Conservation (phyloP, 2,113 vertebrate species). For the Murina feae region DNA sequence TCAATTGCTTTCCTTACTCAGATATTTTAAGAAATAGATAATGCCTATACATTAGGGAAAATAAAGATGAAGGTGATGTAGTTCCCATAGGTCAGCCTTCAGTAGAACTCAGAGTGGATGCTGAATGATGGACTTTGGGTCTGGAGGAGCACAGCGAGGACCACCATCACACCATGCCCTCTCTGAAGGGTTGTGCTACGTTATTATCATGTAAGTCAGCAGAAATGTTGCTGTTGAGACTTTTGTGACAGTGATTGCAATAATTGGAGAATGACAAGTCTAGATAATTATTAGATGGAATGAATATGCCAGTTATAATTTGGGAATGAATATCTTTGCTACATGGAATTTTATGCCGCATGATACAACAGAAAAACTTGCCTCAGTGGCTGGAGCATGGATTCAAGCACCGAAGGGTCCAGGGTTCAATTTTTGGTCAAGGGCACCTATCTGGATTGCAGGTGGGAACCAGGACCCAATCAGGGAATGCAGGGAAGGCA, state of each 20-base stretch:
- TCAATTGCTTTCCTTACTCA: not conserved
- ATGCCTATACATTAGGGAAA: not conserved
- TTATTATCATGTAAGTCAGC: not conserved
- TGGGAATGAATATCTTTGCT: not conserved
- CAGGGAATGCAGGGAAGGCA: too few relatives aligned
- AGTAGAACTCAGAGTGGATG: not conserved
- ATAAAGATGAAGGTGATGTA: not conserved
- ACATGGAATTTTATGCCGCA: not conserved
- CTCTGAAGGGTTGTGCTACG: not conserved
- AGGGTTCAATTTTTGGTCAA: too few relatives aligned
- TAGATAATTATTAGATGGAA: not conserved
- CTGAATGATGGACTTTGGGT: not conserved
- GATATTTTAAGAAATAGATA: not conserved
- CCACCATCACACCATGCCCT: accelerated
- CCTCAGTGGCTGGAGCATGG: too few relatives aligned
- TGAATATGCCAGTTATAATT: not conserved
- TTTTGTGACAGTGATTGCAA: not conserved
- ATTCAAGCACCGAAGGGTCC: too few relatives aligned
- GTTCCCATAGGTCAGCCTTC: not conserved
- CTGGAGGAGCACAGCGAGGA: too few relatives aligned
- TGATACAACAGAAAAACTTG: not conserved
- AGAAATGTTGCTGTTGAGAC: not conserved
- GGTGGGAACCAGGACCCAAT: too few relatives aligned
- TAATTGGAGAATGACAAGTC: not conserved
- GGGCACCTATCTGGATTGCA: too few relatives aligned